Conservation (phyloP, 1,140 invertebrate species). For the Drosophila virilis region DNA sequence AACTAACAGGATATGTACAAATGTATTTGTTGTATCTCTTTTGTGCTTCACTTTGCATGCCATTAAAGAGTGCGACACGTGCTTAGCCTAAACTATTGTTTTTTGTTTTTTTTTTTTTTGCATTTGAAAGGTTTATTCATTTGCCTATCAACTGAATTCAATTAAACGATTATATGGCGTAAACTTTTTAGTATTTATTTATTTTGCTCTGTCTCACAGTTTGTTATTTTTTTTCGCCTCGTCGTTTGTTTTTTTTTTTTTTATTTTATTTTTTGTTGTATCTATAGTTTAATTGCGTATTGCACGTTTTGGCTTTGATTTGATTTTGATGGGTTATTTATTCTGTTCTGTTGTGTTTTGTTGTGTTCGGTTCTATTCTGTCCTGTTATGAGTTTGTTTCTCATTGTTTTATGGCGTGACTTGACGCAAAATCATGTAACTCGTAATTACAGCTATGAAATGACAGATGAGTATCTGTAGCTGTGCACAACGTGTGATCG, state of each 20-base stretch:
- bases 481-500: conserved; percentile 18
- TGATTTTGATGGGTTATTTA: conserved; percentile 23
- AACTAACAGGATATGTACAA: neutral
- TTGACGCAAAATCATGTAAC: conserved; percentile 38
- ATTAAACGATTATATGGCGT: conserved; percentile 34
- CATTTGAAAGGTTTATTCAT: conserved; percentile 17
- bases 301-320: conserved; percentile 22
- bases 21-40: neutral
- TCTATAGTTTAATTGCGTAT: conserved; percentile 23
- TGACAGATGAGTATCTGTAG: conserved; percentile 27
- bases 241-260: too few species aligned
- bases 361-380: neutral
- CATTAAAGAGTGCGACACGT: conserved; percentile 29
- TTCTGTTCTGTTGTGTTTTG: conserved; percentile 1
- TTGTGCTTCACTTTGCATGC: neutral
- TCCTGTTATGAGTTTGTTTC: conserved; percentile 10
- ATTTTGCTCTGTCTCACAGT: neutral
- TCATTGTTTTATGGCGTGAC: conserved; percentile 44
- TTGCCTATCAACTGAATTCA: conserved; percentile 29
- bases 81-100: conserved; percentile 5
- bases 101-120: neutral
- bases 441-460: conserved; percentile 44
- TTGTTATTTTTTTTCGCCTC: too few species aligned
- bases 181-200: conserved; percentile 44
- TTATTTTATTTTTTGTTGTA: too few species aligned